phyloP scores from a whole-genome alignment of 2,113 vertebrate species.

The Pteropus alecto region DNA sequence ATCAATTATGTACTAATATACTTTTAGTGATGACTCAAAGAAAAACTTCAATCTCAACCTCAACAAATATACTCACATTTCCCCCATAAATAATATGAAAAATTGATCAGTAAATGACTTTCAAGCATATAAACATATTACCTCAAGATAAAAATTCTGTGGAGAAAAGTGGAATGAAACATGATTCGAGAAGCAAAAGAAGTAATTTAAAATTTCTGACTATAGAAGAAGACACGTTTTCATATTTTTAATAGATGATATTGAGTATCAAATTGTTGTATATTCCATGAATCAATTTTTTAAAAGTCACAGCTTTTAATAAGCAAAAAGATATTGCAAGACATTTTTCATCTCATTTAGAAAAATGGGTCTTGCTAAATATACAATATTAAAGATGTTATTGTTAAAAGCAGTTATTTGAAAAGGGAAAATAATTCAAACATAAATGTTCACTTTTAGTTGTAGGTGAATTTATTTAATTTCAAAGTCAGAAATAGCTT shows the following conservation, averaged over 20 bases:
- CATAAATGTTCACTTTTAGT: background rate
- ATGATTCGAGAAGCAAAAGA: background rate
- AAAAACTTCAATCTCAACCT: background rate
- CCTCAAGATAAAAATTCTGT: background rate
- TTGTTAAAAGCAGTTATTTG: background rate
- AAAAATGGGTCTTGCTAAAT: background rate
- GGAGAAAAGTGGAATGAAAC: background rate
- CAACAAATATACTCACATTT: background rate
- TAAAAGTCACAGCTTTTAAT: background rate
- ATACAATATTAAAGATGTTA: background rate
- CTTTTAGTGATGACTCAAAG: slow-evolving; percentile 18
- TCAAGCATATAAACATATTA: background rate
- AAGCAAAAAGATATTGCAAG: background rate
- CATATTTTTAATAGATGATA: background rate
- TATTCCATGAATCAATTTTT: background rate
- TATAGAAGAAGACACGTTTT: background rate
- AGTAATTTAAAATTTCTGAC: background rate
- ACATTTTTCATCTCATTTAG: background rate
- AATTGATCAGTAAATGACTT: background rate
- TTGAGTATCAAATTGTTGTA: background rate
- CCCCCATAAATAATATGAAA: background rate
- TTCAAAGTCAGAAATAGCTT: background rate
- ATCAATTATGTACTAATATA: background rate
- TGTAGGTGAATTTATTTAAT: background rate
- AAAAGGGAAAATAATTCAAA: background rate